Percentiles rank a stretch among this genome's conserved stretches.
phyloP scores from a whole-genome alignment of 2,113 vertebrate species.

The Pangasianodon gigas region DNA sequence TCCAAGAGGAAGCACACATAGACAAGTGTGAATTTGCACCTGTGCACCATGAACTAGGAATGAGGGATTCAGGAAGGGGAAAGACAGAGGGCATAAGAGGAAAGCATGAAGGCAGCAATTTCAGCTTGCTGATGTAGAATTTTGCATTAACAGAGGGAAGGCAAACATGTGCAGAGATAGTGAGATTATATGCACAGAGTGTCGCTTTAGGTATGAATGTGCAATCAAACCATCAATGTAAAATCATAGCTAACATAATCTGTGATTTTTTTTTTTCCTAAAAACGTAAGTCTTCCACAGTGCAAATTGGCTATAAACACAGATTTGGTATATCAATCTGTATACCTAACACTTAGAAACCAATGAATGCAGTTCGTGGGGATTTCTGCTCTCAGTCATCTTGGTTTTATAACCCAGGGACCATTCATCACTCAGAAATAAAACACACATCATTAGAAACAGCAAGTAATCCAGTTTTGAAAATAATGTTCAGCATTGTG shows the following conservation, averaged over 20 bases:
- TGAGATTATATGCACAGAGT: neutral
- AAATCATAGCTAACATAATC: neutral
- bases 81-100: conserved; percentile 1
- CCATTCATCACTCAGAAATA: neutral
- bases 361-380: neutral
- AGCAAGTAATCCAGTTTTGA: neutral
- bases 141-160: conserved; percentile 22
- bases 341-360: neutral
- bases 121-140: conserved; percentile 24
- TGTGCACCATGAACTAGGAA: conserved; percentile 14
- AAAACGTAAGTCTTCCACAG: neutral
- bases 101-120: conserved; percentile 27
- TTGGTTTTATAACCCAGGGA: neutral
- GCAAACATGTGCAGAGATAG: neutral
- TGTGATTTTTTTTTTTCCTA: neutral
- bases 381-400: neutral
- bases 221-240: conserved; percentile 30
- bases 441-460: neutral
- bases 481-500: neutral
- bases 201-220: conserved; percentile 1
- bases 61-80: neutral
- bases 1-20: neutral
- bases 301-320: neutral
- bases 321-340: neutral
- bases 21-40: conserved; percentile 19